phyloP scores from a whole-genome alignment of 2,113 vertebrate species.

The Platichthys flesus region DNA sequence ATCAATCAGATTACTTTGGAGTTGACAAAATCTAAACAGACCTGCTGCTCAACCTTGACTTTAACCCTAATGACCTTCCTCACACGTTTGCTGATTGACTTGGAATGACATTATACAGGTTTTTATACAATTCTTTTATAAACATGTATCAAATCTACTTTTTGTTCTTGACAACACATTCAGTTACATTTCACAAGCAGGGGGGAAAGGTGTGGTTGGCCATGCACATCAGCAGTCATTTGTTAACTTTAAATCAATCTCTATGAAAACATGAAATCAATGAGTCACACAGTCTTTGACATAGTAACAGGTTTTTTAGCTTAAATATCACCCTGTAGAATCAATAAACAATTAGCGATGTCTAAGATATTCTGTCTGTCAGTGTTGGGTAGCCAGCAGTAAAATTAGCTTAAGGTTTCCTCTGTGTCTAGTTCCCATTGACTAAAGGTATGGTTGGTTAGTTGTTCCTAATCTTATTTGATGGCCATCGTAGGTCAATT shows the following conservation, averaged over 20 bases:
- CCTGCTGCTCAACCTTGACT: background rate
- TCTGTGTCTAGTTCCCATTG: background rate
- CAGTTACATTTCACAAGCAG: background rate
- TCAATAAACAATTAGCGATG: background rate
- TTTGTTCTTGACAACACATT: background rate
- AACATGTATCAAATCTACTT: background rate
- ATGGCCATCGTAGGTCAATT: too few species aligned
- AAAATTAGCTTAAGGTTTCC: background rate
- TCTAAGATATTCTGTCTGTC: background rate
- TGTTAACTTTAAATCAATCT: background rate
- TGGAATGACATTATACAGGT: background rate
- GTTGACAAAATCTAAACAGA: background rate
- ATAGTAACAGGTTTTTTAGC: background rate
- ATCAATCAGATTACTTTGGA: background rate
- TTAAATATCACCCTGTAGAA: background rate
- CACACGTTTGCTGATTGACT: background rate
- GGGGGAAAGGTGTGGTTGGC: background rate
- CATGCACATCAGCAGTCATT: background rate
- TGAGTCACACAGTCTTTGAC: background rate
- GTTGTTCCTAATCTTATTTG: too few species aligned
- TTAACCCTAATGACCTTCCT: background rate
- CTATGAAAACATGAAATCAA: constrained; percentile 1
- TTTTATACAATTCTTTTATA: background rate
- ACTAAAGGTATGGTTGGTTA: background rate
- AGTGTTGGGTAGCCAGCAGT: background rate